phyloP scores from a whole-genome alignment of 2,113 vertebrate species.

The Elephas maximus region DNA sequence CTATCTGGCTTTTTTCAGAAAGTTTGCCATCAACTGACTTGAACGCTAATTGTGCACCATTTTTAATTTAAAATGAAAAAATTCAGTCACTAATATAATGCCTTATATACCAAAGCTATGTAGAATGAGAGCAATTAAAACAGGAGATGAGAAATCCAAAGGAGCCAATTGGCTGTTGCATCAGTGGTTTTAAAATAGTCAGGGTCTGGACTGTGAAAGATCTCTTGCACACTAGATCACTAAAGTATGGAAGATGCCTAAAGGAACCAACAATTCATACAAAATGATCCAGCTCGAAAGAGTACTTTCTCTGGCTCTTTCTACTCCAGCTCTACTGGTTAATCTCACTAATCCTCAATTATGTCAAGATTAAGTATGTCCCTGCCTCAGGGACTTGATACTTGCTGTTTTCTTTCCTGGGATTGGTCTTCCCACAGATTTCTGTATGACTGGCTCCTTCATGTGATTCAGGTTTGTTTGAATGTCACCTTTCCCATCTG shows the following conservation, averaged over 20 bases:
- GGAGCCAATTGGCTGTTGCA: background rate
- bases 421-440: background rate
- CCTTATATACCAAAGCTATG: background rate
- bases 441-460: background rate
- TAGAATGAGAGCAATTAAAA: background rate
- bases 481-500: background rate
- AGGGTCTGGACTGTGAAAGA: background rate
- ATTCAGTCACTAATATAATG: constrained; percentile 8
- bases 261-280: background rate
- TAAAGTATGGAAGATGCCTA: background rate
- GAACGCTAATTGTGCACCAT: background rate
- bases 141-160: constrained; percentile 28
- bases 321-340: background rate
- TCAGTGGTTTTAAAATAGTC: background rate
- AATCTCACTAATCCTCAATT: background rate
- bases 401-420: background rate
- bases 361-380: background rate
- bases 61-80: constrained; percentile 50
- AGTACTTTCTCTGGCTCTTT: background rate
- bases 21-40: background rate
- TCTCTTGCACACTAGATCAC: background rate
- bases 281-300: background rate
- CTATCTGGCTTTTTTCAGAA: background rate
- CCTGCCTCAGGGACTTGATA: background rate
- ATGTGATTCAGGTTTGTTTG: background rate